Evolutionary conservation across 2,113 vertebrate species (phyloP).

Genomic region (Antennarius striatus): DNA sequence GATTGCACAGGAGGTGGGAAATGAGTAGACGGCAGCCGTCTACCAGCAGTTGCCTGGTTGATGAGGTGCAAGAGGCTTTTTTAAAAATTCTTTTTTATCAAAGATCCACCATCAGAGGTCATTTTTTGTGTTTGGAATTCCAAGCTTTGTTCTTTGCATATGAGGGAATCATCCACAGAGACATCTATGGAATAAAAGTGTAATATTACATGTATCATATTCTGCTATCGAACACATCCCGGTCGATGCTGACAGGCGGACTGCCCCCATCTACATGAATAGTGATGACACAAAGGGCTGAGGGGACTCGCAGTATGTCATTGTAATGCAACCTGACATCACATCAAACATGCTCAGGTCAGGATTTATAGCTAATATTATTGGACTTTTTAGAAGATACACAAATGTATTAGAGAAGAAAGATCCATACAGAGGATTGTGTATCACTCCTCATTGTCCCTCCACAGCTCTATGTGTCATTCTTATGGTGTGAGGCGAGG

Average conservation of each 20-base stretch:
- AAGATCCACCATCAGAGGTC: too few relatives aligned
- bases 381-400: neutral
- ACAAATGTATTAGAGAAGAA: neutral
- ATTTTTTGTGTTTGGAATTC: constrained; percentile 16
- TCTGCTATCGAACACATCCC: neutral
- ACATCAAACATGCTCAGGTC: neutral
- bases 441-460: neutral
- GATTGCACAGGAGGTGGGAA: constrained; percentile 68
- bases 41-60: constrained; percentile 22
- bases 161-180: neutral
- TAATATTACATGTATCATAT: neutral
- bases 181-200: neutral
- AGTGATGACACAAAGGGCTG: constrained; percentile 16
- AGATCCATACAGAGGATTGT: neutral
- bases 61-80: constrained; percentile 30
- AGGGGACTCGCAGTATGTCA: constrained; percentile 4
- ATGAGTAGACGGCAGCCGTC: constrained; percentile 57
- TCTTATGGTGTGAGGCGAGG: constrained; percentile 30
- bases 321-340: constrained; percentile 25
- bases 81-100: too few relatives aligned
- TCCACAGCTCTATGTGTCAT: constrained; percentile 1
- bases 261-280: constrained; percentile 31
- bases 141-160: constrained; percentile 10
- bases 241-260: constrained; percentile 19
- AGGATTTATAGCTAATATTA: constrained; percentile 6